Conservation (phyloP, 2,797 vertebrate genomes). For the Anguilla megastoma region DNA sequence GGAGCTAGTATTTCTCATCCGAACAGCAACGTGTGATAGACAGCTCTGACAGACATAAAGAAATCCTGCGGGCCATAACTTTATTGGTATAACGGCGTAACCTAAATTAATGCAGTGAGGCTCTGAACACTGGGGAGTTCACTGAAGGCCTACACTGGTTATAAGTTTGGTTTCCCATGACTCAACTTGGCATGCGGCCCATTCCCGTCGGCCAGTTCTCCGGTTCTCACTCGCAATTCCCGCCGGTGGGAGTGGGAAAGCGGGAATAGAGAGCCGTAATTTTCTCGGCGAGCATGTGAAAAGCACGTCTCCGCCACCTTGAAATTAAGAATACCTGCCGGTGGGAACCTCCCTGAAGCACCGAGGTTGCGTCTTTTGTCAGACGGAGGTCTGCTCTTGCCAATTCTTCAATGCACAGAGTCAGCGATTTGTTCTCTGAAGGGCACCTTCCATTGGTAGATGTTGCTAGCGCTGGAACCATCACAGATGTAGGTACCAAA, state of each 20-base stretch:
- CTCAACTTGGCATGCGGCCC: neutral
- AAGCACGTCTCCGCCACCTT: neutral
- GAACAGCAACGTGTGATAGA: neutral
- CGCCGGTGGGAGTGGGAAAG: neutral
- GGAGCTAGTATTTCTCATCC: neutral
- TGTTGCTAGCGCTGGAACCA: neutral
- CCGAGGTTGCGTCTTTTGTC: constrained; percentile 45
- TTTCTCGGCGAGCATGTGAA: neutral
- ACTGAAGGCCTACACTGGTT: neutral
- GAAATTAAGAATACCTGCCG: constrained; percentile 38
- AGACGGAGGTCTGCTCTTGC: constrained; percentile 43
- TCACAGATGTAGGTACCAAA: neutral
- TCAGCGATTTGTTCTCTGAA: constrained; percentile 40
- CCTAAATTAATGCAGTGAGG: neutral
- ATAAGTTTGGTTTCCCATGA: neutral
- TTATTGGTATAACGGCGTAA: neutral
- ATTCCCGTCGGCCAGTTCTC: neutral
- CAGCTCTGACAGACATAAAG: neutral
- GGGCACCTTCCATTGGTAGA: constrained; percentile 12
- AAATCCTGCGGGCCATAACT: neutral
- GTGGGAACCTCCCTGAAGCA: constrained; percentile 39
- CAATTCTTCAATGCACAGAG: constrained; percentile 40
- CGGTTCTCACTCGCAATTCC: neutral
- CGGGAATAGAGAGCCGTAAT: neutral
- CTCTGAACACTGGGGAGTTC: neutral